Percentiles rank a stretch among this genome's conserved stretches.
Conservation (phyloP, 30 jellyfish, hydroid and myxozoan species). For the Sanderia malayensis region DNA sequence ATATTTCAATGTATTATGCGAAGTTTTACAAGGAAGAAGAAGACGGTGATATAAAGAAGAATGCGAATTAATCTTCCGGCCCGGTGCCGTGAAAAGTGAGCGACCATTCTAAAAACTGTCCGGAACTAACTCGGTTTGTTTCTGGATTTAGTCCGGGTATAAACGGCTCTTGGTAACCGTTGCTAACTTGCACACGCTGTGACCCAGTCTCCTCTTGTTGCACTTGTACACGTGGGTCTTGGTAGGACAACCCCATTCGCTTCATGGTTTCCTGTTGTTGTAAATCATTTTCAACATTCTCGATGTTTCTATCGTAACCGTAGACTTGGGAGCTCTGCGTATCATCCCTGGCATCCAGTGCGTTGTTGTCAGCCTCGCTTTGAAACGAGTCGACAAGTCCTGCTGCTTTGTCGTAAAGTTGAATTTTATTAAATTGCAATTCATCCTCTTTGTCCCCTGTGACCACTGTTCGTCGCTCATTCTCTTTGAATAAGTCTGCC, state of each 20-base stretch:
- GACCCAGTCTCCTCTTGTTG: constrained; percentile 99
- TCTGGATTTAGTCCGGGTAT: constrained; percentile 79
- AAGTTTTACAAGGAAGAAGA: no score
- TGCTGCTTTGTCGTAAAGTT: constrained; percentile 70
- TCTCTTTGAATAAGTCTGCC: constrained; percentile 71
- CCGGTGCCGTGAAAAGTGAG: constrained; percentile 95
- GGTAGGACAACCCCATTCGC: constrained; percentile 92
- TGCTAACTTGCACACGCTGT: constrained; percentile 99
- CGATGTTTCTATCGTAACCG: constrained; percentile 96
- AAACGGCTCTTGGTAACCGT: constrained; percentile 96
- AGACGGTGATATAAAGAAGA: no score
- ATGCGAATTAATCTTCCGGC: constrained; percentile 94
- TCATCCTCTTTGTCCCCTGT: constrained; percentile 87
- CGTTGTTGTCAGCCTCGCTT: constrained; percentile 42
- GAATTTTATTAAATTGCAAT: constrained; percentile 69
- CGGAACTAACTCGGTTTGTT: constrained; percentile 83
- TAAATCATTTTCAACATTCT: constrained; percentile 50
- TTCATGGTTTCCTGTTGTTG: constrained; percentile 69
- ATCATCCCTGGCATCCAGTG: constrained; percentile 47
- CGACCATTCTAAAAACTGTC: constrained; percentile 96
- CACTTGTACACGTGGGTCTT: constrained; percentile 98
- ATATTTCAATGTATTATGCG: no score
- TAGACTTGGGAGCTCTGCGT: constrained; percentile 88
- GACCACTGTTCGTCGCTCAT: constrained; percentile 88
- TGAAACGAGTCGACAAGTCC: constrained; percentile 67